Conservation (phyloP, 2,113 vertebrate species). For the Pitta sordida region DNA sequence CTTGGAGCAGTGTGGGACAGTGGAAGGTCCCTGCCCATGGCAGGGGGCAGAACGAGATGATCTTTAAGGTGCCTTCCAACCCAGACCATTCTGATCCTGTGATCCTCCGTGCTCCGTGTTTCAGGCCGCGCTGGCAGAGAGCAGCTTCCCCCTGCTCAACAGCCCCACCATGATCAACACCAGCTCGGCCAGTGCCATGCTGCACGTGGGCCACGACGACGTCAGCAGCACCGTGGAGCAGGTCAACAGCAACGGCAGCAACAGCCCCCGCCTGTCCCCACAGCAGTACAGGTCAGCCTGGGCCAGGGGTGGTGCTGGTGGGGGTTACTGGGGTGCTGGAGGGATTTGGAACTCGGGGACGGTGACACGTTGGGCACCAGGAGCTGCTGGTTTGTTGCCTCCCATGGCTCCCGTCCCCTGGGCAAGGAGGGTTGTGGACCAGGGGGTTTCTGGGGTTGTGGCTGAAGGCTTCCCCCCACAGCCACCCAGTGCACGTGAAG, state of each 20-base stretch:
- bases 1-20: background rate
- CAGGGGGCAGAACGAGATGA: background rate
- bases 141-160: slow-evolving; percentile 92
- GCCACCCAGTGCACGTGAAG: slow-evolving; percentile 95
- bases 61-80: background rate
- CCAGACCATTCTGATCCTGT: background rate
- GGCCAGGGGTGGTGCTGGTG: fast-evolving
- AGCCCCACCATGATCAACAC: slow-evolving; percentile 88
- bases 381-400: fast-evolving
- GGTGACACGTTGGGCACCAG: fast-evolving
- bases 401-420: background rate
- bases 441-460: fast-evolving
- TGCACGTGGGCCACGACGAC: slow-evolving; percentile 94
- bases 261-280: slow-evolving; percentile 93
- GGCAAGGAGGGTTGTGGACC: background rate
- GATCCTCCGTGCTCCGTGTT: fast-evolving
- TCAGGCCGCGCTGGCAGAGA: slow-evolving; percentile 89
- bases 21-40: fast-evolving
- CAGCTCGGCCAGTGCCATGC: slow-evolving; percentile 87
- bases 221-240: slow-evolving; percentile 95
- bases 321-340: background rate
- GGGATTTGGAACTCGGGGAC: background rate
- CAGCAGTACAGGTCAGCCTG: slow-evolving; percentile 90
- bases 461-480: background rate
- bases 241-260: slow-evolving; percentile 96